Evolutionary conservation across 2,113 vertebrate species (phyloP), one percentile per base, ranked within the genome.

Genomic region (Corythaeola cristata): DNA sequence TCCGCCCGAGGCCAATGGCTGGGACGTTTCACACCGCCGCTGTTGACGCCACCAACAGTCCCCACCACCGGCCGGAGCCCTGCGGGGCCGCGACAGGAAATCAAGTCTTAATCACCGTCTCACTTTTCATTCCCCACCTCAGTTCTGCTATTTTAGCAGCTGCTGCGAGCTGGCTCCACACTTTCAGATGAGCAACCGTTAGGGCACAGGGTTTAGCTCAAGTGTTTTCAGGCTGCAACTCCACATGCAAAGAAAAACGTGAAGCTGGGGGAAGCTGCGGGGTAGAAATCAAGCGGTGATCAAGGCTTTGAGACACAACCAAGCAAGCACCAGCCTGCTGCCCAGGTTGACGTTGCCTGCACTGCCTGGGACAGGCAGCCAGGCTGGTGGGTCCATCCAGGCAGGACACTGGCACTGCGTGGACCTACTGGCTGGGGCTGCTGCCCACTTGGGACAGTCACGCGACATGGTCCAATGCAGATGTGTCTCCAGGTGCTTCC

Each of bases 71-170:
- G 80, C 13, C 2, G 64, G 60, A 93, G 75, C 83, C 59, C 81
- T 75, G 81, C 0, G 1, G 59, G 88, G 83, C 63, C 5, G 2
- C 3, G 1, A 85, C 88, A 97, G 96, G 95, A 97, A 93, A 95
- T 53, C 28, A 0, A 88, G 92, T 96, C 92, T 96, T 97, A 96
- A 96, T 97, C 96, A 96, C 86, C 7, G 45, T 94, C 95, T 97
- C 97, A 89, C 92, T 96, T 95, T 96, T 95, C 94, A 95, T 85
- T 94, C 80, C 55, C 35, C 73, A 94, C 93, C 90, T 96, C 75
- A 90, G 90, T 93, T 96, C 80, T 90, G 92, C 47, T 96, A 84
- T 76, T 94, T 91, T 87, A 94, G 94, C 93, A 95, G 95, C 92
- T 93, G 96, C 93, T 88, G 63, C 0, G 7, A 90, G 90, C 75